Percentiles rank a stretch among this genome's conserved stretches.
These are phyloP conservation scores for Macroteleia sp. DNA, from an alignment of 2,888 invertebrate genomes.

Conservation along the genomic window DNA sequence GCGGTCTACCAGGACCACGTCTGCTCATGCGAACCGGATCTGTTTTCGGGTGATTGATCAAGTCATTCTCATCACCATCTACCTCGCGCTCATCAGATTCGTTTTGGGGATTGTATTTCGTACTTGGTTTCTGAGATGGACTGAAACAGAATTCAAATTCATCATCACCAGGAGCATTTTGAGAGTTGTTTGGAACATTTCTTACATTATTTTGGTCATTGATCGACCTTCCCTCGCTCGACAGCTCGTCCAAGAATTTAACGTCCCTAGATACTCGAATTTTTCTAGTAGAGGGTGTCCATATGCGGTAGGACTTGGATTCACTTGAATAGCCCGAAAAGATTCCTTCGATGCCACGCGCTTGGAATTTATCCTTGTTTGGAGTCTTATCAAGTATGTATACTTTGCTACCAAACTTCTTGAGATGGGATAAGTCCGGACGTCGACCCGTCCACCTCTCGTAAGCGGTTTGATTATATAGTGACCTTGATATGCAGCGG, in stretches of 20 bases:
- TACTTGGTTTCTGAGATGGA: too few species aligned
- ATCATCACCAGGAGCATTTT: too few species aligned
- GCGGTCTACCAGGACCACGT: neutral
- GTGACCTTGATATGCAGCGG: neutral
- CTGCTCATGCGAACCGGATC: too few species aligned
- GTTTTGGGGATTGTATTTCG: neutral
- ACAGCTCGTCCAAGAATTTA: neutral
- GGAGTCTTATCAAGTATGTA: slow-evolving; percentile 23
- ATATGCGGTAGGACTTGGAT: neutral
- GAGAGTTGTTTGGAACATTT: too few species aligned
- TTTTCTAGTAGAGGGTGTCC: neutral
- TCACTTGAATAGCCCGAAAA: neutral
- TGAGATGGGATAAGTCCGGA: neutral
- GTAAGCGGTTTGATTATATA: neutral
- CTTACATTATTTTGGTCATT: neutral
- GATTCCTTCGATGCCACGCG: slow-evolving; percentile 16
- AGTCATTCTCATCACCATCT: too few species aligned
- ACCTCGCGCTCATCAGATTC: neutral
- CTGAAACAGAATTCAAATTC: too few species aligned
- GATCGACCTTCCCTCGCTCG: too few species aligned
- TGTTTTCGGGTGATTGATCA: too few species aligned
- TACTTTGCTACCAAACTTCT: slow-evolving; percentile 1
- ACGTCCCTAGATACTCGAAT: neutral
- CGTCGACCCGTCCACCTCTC: slow-evolving; percentile 5
- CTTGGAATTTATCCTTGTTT: neutral